phyloP scores from a whole-genome alignment of 2,888 invertebrate genomes.

The Pelosia muscerda region DNA sequence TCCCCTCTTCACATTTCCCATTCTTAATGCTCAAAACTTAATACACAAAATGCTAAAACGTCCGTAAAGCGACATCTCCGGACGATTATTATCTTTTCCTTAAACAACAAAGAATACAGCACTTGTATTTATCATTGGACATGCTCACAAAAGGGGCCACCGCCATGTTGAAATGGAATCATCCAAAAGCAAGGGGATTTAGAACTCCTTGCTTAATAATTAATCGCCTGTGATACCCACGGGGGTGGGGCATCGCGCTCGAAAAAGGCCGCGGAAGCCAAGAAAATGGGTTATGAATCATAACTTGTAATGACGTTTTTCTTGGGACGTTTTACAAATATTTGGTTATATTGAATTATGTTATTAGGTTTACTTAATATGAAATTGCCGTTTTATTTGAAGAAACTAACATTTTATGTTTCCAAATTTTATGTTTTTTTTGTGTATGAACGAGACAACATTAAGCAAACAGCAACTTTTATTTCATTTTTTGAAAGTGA shows the following conservation, averaged over 20 bases:
- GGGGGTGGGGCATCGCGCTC: slow-evolving; percentile 19
- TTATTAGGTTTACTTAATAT: too few species aligned
- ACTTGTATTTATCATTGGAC: slow-evolving; percentile 14
- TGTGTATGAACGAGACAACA: too few species aligned
- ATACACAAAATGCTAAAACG: neutral
- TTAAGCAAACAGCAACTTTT: too few species aligned
- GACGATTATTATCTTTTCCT: slow-evolving; percentile 8
- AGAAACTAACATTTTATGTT: neutral
- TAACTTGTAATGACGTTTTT: neutral
- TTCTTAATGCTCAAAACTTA: neutral
- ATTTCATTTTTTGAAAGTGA: too few species aligned
- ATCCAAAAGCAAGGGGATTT: slow-evolving; percentile 32
- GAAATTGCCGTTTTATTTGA: too few species aligned
- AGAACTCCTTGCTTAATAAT: slow-evolving; percentile 44
- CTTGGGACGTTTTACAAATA: neutral
- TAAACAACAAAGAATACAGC: slow-evolving; percentile 17
- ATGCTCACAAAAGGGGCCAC: slow-evolving; percentile 12
- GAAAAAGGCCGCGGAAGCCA: slow-evolving; percentile 12
- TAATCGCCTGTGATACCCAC: slow-evolving; percentile 40
- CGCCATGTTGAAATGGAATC: slow-evolving; percentile 24
- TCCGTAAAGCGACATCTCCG: neutral
- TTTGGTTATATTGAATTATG: neutral
- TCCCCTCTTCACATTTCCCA: neutral
- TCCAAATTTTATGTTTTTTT: too few species aligned
- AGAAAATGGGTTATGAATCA: slow-evolving; percentile 15